Base-by-base conservation (phyloP, 2,888 invertebrate species). In the Chymomyza procnemis region DNA sequence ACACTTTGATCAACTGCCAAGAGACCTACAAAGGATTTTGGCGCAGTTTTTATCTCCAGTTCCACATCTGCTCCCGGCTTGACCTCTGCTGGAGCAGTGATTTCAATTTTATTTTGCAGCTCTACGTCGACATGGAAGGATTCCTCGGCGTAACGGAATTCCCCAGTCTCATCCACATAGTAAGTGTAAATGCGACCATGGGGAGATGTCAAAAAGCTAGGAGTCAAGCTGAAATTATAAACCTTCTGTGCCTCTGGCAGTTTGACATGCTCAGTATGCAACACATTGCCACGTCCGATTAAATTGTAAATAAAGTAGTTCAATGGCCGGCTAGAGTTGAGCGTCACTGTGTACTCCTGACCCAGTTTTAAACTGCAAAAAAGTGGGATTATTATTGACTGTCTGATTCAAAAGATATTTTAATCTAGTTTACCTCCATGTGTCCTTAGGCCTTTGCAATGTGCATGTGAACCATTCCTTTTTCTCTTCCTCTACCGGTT, bases 1-100 rank as follows among this genome's bases (percentile, higher is more conserved):
- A 96, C 95, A 87, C 95, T 95, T 90, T 97, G 95, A 90, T 99
- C 98, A 2, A 97, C 94, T 0, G 96, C 98, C 74, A 97, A 91
- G 6, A 99, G 91, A 1, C 96, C 97, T 3, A 98, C 95, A 79
- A 95, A 95, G 0, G 98, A 97, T 81, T 97, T 95, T 0, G 97
- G 95, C 81, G 95, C 95, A 0, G 98, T 95, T n/a, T 93, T 92
- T 19, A 98, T 94, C 4, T 94, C 93, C 6, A 99, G 92, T 74
- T 96, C 95, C 4, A 98, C 94, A 66, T 94, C 93, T 14, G 94
- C 93, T 60, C 96, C 96, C 0, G 97, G 97, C 69, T 94, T 94
- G 0, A 94, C 94, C 89, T 94, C 93, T 4, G 92, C 92, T n/a
- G 93, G 93, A 0, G 94, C 91, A 72, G 93, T 93, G 4, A 96